These are phyloP conservation scores for Mus minutoides DNA, from an alignment of 2,797 vertebrate species.

Conservation along the genomic window DNA sequence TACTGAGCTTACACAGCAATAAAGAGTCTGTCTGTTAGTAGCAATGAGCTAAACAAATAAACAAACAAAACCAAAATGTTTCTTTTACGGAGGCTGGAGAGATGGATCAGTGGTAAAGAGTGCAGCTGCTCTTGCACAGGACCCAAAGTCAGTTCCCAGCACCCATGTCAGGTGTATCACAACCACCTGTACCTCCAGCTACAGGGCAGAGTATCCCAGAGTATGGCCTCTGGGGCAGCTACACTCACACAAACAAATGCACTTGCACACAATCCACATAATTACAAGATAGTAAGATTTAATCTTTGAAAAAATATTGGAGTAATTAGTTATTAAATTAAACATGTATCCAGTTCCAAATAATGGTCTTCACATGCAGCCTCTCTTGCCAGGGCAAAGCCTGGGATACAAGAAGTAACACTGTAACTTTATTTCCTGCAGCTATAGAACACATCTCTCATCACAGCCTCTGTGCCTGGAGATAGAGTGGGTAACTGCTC, in stretches of 20 bases:
- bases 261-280: neutral
- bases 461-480: slow-evolving; percentile 65
- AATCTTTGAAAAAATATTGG: neutral
- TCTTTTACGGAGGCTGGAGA: neutral
- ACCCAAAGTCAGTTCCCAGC: neutral
- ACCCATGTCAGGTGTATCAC: neutral
- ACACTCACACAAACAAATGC: neutral
- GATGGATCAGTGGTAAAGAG: neutral
- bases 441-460: neutral
- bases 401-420: neutral
- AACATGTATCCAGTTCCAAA: slow-evolving; percentile 49
- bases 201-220: neutral
- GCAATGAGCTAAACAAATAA: neutral
- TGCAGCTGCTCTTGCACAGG: neutral
- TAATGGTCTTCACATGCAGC: slow-evolving; percentile 49
- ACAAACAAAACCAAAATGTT: neutral
- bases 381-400: neutral
- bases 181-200: neutral
- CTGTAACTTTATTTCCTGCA: neutral
- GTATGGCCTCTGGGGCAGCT: neutral
- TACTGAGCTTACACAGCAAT: neutral
- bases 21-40: slow-evolving; percentile 51
- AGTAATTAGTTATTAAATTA: neutral
- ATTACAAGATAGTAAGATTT: neutral
- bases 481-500: slow-evolving; percentile 78